phyloP scores from a whole-genome alignment of 1,140 invertebrate species.

The Amyelois transitella region DNA sequence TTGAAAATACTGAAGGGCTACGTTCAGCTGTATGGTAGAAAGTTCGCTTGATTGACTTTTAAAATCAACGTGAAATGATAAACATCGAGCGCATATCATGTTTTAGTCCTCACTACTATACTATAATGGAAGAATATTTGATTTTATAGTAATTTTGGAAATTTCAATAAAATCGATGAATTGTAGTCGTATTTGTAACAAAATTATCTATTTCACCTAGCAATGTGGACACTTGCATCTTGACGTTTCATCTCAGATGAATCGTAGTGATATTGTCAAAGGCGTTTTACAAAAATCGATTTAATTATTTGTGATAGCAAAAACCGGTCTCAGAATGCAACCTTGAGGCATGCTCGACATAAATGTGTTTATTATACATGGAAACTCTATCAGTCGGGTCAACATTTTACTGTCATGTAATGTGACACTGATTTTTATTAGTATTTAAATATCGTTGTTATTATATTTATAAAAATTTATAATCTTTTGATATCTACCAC shows the following conservation, averaged over 20 bases:
- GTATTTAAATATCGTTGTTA: neutral
- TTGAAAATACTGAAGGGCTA: too few species aligned
- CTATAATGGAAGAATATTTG: too few species aligned
- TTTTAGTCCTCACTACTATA: too few species aligned
- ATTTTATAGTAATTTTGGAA: too few species aligned
- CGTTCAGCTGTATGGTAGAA: too few species aligned
- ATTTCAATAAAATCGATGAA: too few species aligned
- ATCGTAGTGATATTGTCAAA: conserved; percentile 20
- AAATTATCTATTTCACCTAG: neutral
- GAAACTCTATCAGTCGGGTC: conserved; percentile 6
- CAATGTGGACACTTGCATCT: conserved; percentile 14
- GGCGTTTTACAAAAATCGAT: conserved; percentile 14
- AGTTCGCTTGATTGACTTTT: too few species aligned
- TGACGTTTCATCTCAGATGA: conserved; percentile 22
- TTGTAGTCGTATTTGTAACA: too few species aligned
- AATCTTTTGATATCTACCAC: too few species aligned
- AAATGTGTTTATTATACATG: neutral
- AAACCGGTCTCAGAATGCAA: conserved; percentile 8
- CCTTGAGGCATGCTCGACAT: conserved; percentile 9
- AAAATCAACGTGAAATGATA: too few species aligned
- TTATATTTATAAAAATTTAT: neutral
- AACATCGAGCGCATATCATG: too few species aligned
- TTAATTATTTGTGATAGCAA: conserved; percentile 7
- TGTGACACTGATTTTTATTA: neutral
- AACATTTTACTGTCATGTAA: neutral